Base-by-base conservation (phyloP, 2,113 vertebrate species). In the Camelus bactrianus region DNA sequence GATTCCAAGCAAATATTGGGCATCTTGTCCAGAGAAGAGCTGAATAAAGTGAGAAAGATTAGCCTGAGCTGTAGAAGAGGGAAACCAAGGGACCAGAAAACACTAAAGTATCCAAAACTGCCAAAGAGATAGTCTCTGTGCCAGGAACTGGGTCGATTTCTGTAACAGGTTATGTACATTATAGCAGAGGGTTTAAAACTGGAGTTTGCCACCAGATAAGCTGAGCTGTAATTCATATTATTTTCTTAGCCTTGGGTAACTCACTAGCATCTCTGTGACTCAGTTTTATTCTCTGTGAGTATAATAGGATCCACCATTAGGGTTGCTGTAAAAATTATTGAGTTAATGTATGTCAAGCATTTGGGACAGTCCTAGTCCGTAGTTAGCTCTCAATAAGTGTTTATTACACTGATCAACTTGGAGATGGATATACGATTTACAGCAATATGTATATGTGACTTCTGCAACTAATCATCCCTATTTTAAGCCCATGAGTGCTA, bases 11-110 rank as follows among this genome's bases (percentile, higher is more conserved):
- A 94, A 77, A 94, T 88, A 92, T 67, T 84, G 54, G 65, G 19
- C 22, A 58, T 56, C 54, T 35, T 83, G 67, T 87, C 32, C 30
- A 77, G 52, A 95, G 52, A 94, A 96, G 83, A 90, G 52, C 60
- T 85, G 65, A 95, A 73, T 69, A 93, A 96, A 90, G 5, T 35
- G 56, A 89, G 19, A 82, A 81, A 81, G 30, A 90, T 56, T 92
- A 83, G 30, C 35, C 62, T 95, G 58, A 20, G 3, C 35, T 94
- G 0, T 75, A 91, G 32, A 84, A 87, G 86, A 91, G 24, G 8
- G 52, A 87, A 96, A 65, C 17, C 48, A 79, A 70, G 91, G 26
- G 26, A 24, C 7, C 52, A 52, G 52, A 85, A 58, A 35, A 73
- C 88, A 8, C 26, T 24, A 67, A 13, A 56, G 1, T n/a, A 83